Conservation (phyloP, 1,140 invertebrate genomes). For the Nasonia vitripennis region DNA sequence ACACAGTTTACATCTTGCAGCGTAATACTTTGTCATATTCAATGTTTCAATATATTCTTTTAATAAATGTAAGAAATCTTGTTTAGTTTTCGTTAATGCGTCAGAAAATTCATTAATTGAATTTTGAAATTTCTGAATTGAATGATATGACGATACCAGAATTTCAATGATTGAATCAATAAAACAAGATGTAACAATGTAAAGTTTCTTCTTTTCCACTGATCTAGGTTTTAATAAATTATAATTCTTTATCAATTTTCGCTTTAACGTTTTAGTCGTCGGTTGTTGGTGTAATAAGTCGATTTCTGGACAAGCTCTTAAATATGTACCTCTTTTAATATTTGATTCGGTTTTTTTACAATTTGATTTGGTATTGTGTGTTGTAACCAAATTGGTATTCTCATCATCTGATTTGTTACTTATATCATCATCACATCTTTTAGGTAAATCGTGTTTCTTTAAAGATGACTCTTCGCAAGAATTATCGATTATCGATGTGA, state of each 20-base stretch:
- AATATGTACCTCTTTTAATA: slow-evolving; percentile 21
- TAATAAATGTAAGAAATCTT: background rate
- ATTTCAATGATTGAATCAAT: background rate
- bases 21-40: background rate
- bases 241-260: slow-evolving; percentile 1
- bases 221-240: background rate
- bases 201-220: background rate
- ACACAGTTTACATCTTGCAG: background rate
- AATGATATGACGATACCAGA: background rate
- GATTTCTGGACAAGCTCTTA: background rate
- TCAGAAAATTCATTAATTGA: background rate
- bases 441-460: background rate
- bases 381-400: background rate
- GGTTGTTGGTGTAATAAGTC: background rate
- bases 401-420: background rate
- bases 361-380: background rate
- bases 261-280: background rate
- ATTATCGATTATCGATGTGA: background rate
- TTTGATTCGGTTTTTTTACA: background rate
- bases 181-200: background rate
- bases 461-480: background rate
- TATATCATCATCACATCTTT: slow-evolving; percentile 4
- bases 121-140: background rate
- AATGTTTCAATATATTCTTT: slow-evolving; percentile 7
- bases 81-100: background rate